Percentiles rank a stretch among this genome's conserved stretches.
Conservation (phyloP, 2,888 invertebrate genomes). For the Eristalinus sepulchralis region DNA sequence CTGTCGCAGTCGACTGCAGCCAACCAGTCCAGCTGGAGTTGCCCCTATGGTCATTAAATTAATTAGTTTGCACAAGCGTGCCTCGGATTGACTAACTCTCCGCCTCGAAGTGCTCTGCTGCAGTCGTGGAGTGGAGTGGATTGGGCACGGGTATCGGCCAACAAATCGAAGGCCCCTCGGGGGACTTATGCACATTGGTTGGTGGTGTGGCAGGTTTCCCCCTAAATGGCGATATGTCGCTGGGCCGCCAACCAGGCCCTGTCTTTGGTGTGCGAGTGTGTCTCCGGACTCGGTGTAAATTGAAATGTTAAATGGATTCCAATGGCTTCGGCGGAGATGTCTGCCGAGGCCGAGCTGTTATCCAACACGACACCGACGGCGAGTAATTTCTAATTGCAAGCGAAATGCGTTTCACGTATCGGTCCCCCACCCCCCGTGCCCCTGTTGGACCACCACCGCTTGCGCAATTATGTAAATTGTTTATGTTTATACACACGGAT, state of each 20-base stretch:
- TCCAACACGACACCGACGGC: slow-evolving; percentile 30
- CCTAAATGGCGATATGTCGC: slow-evolving; percentile 39
- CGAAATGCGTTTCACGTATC: slow-evolving; percentile 16
- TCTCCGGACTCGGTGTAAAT: slow-evolving; percentile 50
- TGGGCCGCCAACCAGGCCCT: slow-evolving; percentile 2
- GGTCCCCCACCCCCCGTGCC: neutral
- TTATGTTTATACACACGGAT: slow-evolving; percentile 61
- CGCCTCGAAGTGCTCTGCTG: neutral
- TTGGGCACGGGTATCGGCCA: slow-evolving; percentile 18
- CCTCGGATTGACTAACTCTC: slow-evolving; percentile 54
- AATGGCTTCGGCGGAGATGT: slow-evolving; percentile 20
- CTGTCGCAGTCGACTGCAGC: neutral
- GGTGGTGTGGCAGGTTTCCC: slow-evolving; percentile 5
- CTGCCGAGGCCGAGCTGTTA: slow-evolving; percentile 9
- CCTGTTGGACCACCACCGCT: neutral
- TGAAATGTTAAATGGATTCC: slow-evolving; percentile 70
- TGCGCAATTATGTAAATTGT: slow-evolving; percentile 67
- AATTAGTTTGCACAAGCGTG: slow-evolving; percentile 70
- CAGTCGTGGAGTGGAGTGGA: neutral
- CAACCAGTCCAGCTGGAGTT: neutral
- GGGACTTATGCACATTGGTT: slow-evolving; percentile 36
- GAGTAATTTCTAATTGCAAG: slow-evolving; percentile 51
- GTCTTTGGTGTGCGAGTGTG: neutral
- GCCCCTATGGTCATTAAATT: slow-evolving; percentile 65
- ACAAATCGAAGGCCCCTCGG: slow-evolving; percentile 58